A percentile compares a stretch with the other conserved stretches of the same genome.
Evolutionary conservation across 2,113 vertebrate genomes (phyloP).

Genomic region (Carlito syrichta): DNA sequence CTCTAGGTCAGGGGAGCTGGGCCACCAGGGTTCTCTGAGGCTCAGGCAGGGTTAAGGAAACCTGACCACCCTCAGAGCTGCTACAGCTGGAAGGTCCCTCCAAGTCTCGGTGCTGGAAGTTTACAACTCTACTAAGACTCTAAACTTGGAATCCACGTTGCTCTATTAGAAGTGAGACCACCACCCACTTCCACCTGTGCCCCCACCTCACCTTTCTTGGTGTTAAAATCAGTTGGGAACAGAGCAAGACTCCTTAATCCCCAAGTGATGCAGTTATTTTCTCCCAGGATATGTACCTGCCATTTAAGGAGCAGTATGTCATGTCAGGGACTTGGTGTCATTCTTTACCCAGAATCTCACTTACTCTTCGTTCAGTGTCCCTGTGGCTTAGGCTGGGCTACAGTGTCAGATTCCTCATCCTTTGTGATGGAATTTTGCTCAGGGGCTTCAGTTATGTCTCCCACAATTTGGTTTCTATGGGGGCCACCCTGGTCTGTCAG

Average conservation of each 20-base stretch:
- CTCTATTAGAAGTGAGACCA: background rate
- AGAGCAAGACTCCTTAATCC: background rate
- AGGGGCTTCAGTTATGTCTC: background rate
- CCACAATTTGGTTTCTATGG: background rate
- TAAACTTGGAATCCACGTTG: background rate
- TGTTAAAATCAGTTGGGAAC: background rate
- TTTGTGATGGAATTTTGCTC: background rate
- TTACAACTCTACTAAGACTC: background rate
- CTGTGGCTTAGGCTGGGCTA: background rate
- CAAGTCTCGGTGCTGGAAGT: background rate
- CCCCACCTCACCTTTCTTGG: rapidly evolving
- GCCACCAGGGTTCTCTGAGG: background rate
- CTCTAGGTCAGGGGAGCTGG: background rate
- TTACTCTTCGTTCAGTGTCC: background rate
- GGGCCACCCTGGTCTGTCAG: background rate
- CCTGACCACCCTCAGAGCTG: no score
- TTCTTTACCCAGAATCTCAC: background rate
- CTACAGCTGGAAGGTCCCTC: background rate
- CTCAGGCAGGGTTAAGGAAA: background rate
- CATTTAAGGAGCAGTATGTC: background rate
- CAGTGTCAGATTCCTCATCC: background rate
- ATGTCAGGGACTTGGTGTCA: background rate
- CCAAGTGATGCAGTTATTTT: background rate
- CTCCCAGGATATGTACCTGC: background rate
- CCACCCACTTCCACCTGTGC: background rate